Conservation (phyloP, 2,797 vertebrate species). For the Pyrocephalus nanus region DNA sequence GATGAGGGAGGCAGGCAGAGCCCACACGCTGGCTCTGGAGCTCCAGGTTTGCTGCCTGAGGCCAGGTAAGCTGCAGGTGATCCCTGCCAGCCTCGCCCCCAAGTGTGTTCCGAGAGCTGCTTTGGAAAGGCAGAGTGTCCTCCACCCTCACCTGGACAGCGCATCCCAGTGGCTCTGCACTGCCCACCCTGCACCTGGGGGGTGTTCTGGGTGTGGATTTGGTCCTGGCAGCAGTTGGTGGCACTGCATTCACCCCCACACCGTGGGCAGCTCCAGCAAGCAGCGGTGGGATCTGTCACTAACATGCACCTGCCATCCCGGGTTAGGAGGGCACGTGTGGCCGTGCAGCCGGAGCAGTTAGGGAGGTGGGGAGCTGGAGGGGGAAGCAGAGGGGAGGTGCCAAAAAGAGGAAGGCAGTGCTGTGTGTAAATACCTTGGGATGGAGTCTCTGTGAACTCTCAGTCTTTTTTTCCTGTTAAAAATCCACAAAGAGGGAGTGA, state of each 20-base stretch:
- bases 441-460: slow-evolving; percentile 86
- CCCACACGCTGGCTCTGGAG: background rate
- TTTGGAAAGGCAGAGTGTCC: background rate
- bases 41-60: background rate
- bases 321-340: slow-evolving; percentile 35
- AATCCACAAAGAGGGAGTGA: slow-evolving; percentile 75
- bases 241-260: background rate
- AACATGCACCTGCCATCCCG: slow-evolving; percentile 52
- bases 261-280: background rate
- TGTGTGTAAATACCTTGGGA: slow-evolving; percentile 88
- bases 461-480: slow-evolving; percentile 91
- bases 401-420: background rate
- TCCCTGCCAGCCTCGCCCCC: background rate
- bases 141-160: background rate
- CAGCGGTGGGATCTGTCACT: background rate
- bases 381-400: slow-evolving; percentile 23
- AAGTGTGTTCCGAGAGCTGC: accelerated
- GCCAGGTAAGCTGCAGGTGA: background rate
- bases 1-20: background rate
- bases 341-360: slow-evolving; percentile 17
- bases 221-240: background rate
- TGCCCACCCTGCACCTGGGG: background rate
- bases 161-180: background rate
- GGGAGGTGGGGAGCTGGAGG: background rate
- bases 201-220: background rate